Evolutionary conservation across 2,113 vertebrate genomes (phyloP), one percentile per base, ranked within the genome.

Genomic region (Romanogobio albipinnatus): DNA sequence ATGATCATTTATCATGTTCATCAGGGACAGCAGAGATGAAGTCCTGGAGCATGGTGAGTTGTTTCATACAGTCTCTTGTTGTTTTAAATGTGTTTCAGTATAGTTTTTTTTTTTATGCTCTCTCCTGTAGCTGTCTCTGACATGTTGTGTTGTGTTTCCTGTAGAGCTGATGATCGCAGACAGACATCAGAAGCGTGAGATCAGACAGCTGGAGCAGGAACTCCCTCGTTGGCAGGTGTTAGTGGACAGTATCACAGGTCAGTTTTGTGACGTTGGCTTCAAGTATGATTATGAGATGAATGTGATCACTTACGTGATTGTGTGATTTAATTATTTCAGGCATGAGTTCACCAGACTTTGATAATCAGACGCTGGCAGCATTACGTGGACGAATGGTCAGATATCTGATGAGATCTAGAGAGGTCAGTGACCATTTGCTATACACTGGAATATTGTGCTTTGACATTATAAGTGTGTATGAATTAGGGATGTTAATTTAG

Each of bases 301-400:
- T 39, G 36, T 80, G 5, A 9, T 53, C 5, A 49, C 36, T n/a
- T 3, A 4, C 39, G 43, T n/a, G 6, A 24, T 73, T 81, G 45
- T 51, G 29, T 39, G 26, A 5, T 84, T 2, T 76, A 1, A 24
- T 22, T 61, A 78, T 58, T 76, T 0, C 85, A 98, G 97, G 97
- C 43, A 98, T 99, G 95, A 97, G 96, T 91, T 97, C 97, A 85
- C 97, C 97, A 0, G 97, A 99, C 89, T 99, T 99, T 14, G 97
- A 99, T 92, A 98, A 96, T 92, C 97, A 98, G 93, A 98, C 97
- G 0, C 92, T 99, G 90, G 97, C 97, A 0, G 97, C 97, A 10
- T 91, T 98, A 74, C 94, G 97, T 53, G 97, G 97, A 75, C 93
- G 97, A 80, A 97, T 98, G 97, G 97, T 98, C 19, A 96, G 97